These are phyloP conservation scores for Agonopterix alstromeriana DNA, from an alignment of 2,888 invertebrate genomes.

Conservation along the genomic window DNA sequence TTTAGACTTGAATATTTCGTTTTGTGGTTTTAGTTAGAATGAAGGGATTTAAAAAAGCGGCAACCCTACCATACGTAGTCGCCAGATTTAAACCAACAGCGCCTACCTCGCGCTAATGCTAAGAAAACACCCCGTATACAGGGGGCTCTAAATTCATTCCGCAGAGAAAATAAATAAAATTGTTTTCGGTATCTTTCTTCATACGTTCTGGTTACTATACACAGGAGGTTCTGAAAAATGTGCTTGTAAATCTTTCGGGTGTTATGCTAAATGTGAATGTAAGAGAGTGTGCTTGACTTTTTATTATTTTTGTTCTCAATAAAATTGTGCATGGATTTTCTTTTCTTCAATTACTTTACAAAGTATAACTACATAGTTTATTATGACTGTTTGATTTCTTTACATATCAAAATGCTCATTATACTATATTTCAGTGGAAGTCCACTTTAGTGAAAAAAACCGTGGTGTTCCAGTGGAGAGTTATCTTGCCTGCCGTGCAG, in stretches of 20 bases:
- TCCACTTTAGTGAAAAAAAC: too few species aligned
- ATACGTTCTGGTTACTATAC: constrained; percentile 21
- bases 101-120: constrained; percentile 59
- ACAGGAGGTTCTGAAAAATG: constrained; percentile 9
- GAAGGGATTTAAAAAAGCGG: constrained; percentile 2
- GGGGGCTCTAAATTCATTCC: constrained; percentile 69
- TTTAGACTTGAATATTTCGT: too few species aligned
- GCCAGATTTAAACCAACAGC: constrained; percentile 56
- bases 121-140: constrained; percentile 64
- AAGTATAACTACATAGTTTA: too few species aligned
- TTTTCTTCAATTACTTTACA: too few species aligned
- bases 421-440: too few species aligned
- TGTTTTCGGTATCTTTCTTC: constrained; percentile 12
- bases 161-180: constrained; percentile 55
- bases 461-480: too few species aligned
- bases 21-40: too few species aligned
- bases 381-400: too few species aligned
- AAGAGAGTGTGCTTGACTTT: not conserved
- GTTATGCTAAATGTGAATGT: not conserved
- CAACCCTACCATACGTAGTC: constrained; percentile 55
- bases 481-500: too few species aligned
- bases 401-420: too few species aligned
- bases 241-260: constrained; percentile 3
- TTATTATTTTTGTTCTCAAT: too few species aligned
- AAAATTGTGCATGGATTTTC: too few species aligned